These are phyloP conservation scores for Cranoglanis bouderius DNA, from an alignment of 2,113 vertebrate species.

Conservation along the genomic window DNA sequence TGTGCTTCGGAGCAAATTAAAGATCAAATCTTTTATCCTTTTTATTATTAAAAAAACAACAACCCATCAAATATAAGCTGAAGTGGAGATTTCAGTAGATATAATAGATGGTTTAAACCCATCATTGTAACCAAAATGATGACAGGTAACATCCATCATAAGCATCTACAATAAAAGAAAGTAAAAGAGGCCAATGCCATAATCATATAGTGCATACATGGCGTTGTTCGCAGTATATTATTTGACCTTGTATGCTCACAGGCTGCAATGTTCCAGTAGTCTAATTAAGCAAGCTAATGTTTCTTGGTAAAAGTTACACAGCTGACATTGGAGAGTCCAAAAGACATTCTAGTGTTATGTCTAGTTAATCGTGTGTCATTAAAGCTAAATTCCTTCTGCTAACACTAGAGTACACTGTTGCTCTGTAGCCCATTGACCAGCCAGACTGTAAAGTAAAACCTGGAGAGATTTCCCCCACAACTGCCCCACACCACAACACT, in stretches of 20 bases:
- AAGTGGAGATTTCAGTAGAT: background rate
- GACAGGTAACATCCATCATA: background rate
- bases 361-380: background rate
- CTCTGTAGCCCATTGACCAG: slow-evolving; percentile 35
- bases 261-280: background rate
- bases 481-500: background rate
- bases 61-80: background rate
- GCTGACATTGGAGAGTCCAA: background rate
- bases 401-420: slow-evolving; percentile 52
- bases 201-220: background rate
- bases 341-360: slow-evolving; percentile 1
- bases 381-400: slow-evolving; percentile 6
- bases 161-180: background rate
- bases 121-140: background rate
- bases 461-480: slow-evolving; percentile 1
- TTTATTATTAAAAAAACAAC: background rate
- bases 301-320: slow-evolving; percentile 6
- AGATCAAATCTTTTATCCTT: background rate
- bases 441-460: background rate
- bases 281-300: background rate
- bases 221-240: background rate
- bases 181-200: no score
- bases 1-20: background rate
- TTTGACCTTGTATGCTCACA: background rate
- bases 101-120: background rate